These are phyloP conservation scores for Rhaphigaster nebulosa DNA, from an alignment of 2,888 invertebrate species.

Conservation along the genomic window DNA sequence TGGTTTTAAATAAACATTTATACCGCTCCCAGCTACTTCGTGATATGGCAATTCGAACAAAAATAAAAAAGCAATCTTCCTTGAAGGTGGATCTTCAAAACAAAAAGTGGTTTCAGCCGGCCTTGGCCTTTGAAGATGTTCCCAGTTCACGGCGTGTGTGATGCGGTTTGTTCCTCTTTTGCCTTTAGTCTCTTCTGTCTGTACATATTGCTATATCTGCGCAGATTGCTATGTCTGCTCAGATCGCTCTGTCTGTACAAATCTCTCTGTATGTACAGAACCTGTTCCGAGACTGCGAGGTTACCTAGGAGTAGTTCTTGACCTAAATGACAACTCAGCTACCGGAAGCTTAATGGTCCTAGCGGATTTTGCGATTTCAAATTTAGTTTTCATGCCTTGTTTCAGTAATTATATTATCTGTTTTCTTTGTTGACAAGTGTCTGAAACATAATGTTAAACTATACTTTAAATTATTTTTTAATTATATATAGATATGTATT, in stretches of 20 bases:
- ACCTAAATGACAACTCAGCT: slow-evolving; percentile 38
- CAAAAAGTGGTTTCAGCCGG: slow-evolving; percentile 5
- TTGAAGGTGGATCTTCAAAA: slow-evolving; percentile 57
- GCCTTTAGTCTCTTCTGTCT: background rate
- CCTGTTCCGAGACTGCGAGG: background rate
- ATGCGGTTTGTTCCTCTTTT: background rate
- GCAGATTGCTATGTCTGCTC: background rate
- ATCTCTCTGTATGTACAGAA: background rate
- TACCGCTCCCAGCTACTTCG: slow-evolving; percentile 6
- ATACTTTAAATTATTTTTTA: too few species aligned
- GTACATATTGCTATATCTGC: background rate
- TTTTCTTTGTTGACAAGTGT: background rate
- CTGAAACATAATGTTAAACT: background rate
- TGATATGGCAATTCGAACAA: background rate
- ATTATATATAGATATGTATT: too few species aligned
- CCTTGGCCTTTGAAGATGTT: slow-evolving; percentile 58
- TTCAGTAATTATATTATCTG: background rate
- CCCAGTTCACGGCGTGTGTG: slow-evolving; percentile 27
- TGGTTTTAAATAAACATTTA: slow-evolving; percentile 6
- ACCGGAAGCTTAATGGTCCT: background rate
- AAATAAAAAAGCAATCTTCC: slow-evolving; percentile 44
- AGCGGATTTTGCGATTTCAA: background rate
- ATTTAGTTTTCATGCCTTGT: background rate
- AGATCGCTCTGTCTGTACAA: background rate
- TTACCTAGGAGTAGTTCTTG: slow-evolving; percentile 41